Percentiles rank a stretch among this genome's conserved stretches.
These are phyloP conservation scores for Alosa sapidissima DNA, from an alignment of 2,797 vertebrate genomes.

Conservation along the genomic window DNA sequence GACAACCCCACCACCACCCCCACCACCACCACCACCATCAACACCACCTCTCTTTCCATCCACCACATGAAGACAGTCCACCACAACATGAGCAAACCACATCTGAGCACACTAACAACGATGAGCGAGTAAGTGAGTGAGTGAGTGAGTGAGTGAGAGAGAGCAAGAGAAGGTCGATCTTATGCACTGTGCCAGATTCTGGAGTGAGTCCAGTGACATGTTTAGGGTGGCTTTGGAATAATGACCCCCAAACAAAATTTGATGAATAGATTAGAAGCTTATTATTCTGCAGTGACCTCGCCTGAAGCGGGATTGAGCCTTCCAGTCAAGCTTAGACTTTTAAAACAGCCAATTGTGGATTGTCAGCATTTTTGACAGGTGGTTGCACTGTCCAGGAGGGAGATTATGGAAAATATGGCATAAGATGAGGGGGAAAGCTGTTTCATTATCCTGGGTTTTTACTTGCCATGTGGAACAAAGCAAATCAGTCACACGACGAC, in stretches of 20 bases:
- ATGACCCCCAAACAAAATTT: background rate
- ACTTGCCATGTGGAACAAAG: conserved; percentile 57
- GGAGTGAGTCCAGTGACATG: background rate
- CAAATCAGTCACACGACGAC: conserved; percentile 37
- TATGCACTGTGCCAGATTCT: conserved; percentile 13
- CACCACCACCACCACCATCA: too few relatives aligned
- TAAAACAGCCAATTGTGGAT: conserved; percentile 8
- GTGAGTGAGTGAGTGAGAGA: background rate
- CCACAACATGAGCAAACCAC: conserved; percentile 5
- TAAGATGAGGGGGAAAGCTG: background rate
- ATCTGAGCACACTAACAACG: background rate
- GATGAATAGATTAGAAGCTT: background rate
- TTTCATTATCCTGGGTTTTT: background rate
- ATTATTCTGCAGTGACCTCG: conserved; percentile 38
- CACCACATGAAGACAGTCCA: background rate
- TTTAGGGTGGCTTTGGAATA: conserved; percentile 1
- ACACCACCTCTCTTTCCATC: background rate
- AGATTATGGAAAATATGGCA: background rate
- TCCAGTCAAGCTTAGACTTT: background rate
- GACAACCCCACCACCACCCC: background rate
- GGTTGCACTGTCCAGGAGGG: background rate
- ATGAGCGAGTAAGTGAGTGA: background rate
- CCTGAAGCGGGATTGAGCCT: background rate
- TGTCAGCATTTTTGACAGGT: conserved; percentile 9
- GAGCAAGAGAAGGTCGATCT: background rate